These are phyloP conservation scores for Globia sparganii DNA, from an alignment of 2,888 invertebrate species.

Conservation along the genomic window DNA sequence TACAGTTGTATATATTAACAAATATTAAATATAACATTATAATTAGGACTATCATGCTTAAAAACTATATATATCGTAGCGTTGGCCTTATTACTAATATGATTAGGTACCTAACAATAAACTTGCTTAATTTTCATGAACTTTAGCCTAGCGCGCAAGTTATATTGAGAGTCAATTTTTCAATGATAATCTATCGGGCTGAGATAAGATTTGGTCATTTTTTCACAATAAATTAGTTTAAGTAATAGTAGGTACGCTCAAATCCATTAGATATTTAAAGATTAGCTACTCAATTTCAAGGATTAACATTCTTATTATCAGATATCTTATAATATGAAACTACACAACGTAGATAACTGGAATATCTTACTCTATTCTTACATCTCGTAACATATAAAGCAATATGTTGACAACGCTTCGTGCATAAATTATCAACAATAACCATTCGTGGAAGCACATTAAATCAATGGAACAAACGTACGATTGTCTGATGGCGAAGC, in stretches of 20 bases:
- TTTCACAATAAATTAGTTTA: slow-evolving; percentile 36
- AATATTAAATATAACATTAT: slow-evolving; percentile 24
- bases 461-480: slow-evolving; percentile 74
- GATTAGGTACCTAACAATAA: slow-evolving; percentile 41
- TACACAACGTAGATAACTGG: slow-evolving; percentile 54
- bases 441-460: slow-evolving; percentile 85
- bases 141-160: slow-evolving; percentile 39
- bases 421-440: slow-evolving; percentile 78
- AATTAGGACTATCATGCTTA: slow-evolving; percentile 46
- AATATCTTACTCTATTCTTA: slow-evolving; percentile 54
- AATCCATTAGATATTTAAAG: slow-evolving; percentile 43
- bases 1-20: slow-evolving; percentile 33
- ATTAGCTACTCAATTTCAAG: slow-evolving; percentile 38
- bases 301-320: slow-evolving; percentile 54
- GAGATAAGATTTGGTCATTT: slow-evolving; percentile 61
- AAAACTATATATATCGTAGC: slow-evolving; percentile 38
- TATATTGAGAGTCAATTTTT: slow-evolving; percentile 21
- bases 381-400: slow-evolving; percentile 65
- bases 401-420: slow-evolving; percentile 65
- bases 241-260: slow-evolving; percentile 47
- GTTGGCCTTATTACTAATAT: slow-evolving; percentile 41
- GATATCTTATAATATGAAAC: slow-evolving; percentile 50
- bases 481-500: slow-evolving; percentile 66
- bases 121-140: slow-evolving; percentile 37
- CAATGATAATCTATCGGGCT: slow-evolving; percentile 33